Percentiles rank a stretch among this genome's conserved stretches.
These are phyloP conservation scores for Anguilla japonica DNA, from an alignment of 2,113 vertebrate species.

Conservation along the genomic window DNA sequence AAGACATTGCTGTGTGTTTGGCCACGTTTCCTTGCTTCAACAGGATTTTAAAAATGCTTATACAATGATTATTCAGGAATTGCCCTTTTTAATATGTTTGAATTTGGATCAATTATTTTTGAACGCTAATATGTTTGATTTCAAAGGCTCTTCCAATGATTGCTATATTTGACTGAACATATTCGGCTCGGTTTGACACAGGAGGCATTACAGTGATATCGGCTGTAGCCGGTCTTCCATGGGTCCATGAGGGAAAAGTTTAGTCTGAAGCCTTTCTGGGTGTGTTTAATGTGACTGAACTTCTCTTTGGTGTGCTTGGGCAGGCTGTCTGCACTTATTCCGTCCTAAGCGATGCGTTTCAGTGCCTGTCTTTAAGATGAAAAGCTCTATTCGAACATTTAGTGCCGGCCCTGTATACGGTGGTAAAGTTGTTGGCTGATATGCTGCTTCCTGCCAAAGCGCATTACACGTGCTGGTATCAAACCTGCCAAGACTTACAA, in stretches of 20 bases:
- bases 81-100: no score
- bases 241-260: constrained; percentile 20
- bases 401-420: constrained; percentile 35
- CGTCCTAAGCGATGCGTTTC: constrained; percentile 53
- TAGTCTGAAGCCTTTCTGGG: neutral
- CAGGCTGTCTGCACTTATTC: constrained; percentile 40
- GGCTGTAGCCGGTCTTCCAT: neutral
- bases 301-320: constrained; percentile 35
- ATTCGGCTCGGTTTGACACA: neutral
- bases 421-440: constrained; percentile 43
- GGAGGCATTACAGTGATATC: neutral
- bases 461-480: constrained; percentile 51
- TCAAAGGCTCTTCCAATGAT: no score
- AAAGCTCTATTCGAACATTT: constrained; percentile 58
- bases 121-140: no score
- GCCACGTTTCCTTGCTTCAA: no score
- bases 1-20: neutral
- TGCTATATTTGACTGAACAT: no score
- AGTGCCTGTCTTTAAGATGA: constrained; percentile 52
- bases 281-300: constrained; percentile 27
- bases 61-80: no score
- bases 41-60: no score
- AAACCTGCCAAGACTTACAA: constrained; percentile 22
- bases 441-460: constrained; percentile 56
- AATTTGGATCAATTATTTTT: no score